Base-by-base conservation (phyloP, 2,113 vertebrate genomes). In the Steatornis caripensis region DNA sequence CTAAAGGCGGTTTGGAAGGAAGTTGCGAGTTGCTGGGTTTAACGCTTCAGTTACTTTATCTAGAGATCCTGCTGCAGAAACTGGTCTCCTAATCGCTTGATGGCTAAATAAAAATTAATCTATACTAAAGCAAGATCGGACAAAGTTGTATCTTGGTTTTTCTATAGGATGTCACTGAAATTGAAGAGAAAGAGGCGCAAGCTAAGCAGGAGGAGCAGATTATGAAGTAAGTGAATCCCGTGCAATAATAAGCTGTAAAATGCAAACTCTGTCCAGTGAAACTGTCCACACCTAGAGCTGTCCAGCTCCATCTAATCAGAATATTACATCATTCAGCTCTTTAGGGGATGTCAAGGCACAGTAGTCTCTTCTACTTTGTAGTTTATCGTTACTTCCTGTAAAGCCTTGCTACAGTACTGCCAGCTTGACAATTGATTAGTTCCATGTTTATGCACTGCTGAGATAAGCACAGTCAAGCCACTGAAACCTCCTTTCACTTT, bases 151-250 rank as follows among this genome's bases (percentile, higher is more conserved):
- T 75, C 15, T 8, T 83, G 55, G 8, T 3, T 75, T 36, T 94
- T 64, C 79, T 9, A 37, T n/a, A 99, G 99, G 99, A 99, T 57
- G 99, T 99, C 93, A 99, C 99, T 1, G 98, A 99, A 85, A 97
- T 86, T 17, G 99, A 99, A 92, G 97, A 98, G 76, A 98, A 98
- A 5, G 99, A 99, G 92, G 98, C 99, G 12, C 99, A 99, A 94
- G 99, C 98, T 48, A 99, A 98, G 91, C 98, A 98, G 70, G 99
- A 99, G 83, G 99, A 99, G 36, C 98, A 99, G 95, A 98, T 99
- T 36, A 93, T 99, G 13, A 99, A 99, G 99, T 99, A 92, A 98
- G 98, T 91, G 95, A 32, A 30, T 46, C 9, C 12, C 27, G 24
- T 46, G 69, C 20, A 20, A 5, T 27, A 12, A 60, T 2, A 29